phyloP scores from a whole-genome alignment of 2,113 vertebrate genomes.

The Orycteropus afer region DNA sequence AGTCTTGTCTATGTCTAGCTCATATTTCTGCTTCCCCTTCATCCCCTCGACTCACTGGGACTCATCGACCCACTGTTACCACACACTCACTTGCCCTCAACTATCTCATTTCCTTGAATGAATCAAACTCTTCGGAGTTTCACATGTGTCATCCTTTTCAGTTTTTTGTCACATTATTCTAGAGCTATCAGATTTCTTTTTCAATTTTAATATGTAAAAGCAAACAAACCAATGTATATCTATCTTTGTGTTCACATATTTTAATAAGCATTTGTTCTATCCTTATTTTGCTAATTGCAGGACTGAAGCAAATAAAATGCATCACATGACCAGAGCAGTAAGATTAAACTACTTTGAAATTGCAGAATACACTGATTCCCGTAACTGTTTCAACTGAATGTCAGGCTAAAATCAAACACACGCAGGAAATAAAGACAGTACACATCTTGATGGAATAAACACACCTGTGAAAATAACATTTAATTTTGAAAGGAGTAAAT shows the following conservation, averaged over 20 bases:
- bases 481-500: conserved; percentile 35
- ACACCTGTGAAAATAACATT: conserved; percentile 41
- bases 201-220: conserved; percentile 36
- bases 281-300: conserved; percentile 49
- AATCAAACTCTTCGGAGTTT: not conserved
- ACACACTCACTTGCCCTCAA: not conserved
- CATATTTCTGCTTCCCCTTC: not conserved
- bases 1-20: not conserved
- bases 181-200: conserved; percentile 10
- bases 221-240: conserved; percentile 14
- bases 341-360: not conserved
- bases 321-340: not conserved
- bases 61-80: not conserved
- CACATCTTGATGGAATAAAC: conserved; percentile 5
- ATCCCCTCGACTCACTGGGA: not conserved
- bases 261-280: conserved; percentile 49
- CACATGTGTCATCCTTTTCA: not conserved
- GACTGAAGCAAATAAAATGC: not conserved
- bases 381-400: not conserved
- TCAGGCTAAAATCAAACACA: not conserved
- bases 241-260: conserved; percentile 13
- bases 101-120: not conserved
- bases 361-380: not conserved
- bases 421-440: not conserved
- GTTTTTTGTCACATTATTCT: conserved; percentile 22